Conservation (phyloP, 2,797 vertebrate genomes). For the Artibeus lituratus region DNA sequence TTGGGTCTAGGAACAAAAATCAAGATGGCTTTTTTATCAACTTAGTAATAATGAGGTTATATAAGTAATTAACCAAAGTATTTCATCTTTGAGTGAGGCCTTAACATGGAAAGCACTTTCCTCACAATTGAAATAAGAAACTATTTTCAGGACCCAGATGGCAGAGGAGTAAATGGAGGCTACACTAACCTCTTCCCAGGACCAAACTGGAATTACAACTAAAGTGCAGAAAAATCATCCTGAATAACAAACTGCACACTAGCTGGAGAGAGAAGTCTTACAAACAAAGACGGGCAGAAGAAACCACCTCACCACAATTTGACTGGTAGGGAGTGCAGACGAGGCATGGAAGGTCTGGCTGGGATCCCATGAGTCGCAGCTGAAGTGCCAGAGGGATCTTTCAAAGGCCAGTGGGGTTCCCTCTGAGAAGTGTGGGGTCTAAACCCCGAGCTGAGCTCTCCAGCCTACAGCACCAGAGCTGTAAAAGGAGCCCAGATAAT, state of each 20-base stretch:
- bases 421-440: not conserved
- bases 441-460: not conserved
- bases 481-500: not conserved
- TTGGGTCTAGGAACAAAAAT: not conserved
- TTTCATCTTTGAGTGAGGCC: not conserved
- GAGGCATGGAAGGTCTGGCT: not conserved
- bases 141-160: not conserved
- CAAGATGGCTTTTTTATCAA: not conserved
- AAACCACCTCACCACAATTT: not conserved
- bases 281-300: not conserved
- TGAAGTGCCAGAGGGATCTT: not conserved
- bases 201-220: not conserved
- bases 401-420: not conserved
- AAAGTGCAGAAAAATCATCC: not conserved
- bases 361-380: too few relatives aligned
- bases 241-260: not conserved
- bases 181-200: not conserved
- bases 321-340: not conserved
- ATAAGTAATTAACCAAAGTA: not conserved
- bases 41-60: not conserved
- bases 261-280: not conserved
- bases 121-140: not conserved
- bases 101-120: not conserved
- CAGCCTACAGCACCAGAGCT: too few relatives aligned
- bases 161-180: not conserved